A percentile compares a stretch with the other conserved stretches of the same genome.
Conservation (phyloP, 2,888 invertebrate species). For the Amphipoea oculea region DNA sequence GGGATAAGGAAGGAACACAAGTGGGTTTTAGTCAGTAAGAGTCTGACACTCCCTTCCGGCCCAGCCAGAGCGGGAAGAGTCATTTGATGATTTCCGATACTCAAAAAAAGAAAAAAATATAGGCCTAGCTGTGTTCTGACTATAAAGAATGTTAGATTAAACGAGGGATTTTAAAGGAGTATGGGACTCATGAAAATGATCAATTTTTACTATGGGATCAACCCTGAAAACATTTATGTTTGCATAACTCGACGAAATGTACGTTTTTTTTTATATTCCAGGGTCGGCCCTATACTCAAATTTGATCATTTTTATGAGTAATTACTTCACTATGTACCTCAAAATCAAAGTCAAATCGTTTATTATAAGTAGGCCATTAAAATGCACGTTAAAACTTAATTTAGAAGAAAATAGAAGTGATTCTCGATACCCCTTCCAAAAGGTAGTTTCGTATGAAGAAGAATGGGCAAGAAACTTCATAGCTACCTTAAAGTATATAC, state of each 20-base stretch:
- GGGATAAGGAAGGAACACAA: no score
- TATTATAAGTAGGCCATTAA: neutral
- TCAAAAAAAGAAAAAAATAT: no score
- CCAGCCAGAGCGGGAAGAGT: no score
- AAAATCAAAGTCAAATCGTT: neutral
- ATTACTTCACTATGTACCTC: neutral
- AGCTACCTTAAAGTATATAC: neutral
- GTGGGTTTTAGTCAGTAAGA: no score
- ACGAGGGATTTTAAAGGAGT: neutral
- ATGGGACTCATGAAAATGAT: neutral
- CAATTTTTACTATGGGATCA: neutral
- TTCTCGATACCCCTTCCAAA: neutral
- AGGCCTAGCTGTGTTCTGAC: neutral
- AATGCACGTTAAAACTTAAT: no score
- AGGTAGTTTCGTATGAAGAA: neutral
- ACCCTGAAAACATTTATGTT: neutral
- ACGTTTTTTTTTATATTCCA: neutral
- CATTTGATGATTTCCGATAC: no score
- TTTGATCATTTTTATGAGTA: neutral
- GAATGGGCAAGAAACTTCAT: neutral
- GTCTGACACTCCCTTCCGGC: no score
- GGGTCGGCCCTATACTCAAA: neutral
- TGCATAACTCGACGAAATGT: neutral
- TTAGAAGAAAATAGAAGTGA: neutral
- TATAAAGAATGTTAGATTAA: neutral